Evolutionary conservation across 2,113 vertebrate species (phyloP).

Genomic region (Hymenochirus boettgeri): DNA sequence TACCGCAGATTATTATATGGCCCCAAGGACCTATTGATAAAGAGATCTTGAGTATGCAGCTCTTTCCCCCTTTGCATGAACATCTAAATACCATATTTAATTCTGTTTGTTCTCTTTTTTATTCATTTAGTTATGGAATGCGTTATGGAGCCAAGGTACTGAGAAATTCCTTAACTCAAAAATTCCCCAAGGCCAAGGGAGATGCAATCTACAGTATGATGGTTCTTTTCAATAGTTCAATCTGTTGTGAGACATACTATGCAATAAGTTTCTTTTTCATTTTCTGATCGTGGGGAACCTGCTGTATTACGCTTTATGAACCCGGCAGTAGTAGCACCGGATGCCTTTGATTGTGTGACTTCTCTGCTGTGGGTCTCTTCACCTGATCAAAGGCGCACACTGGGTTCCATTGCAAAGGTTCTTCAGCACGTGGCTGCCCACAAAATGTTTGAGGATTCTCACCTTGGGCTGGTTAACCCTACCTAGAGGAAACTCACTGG

Average conservation of each 20-base stretch:
- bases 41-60: too few relatives aligned
- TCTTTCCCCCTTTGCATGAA: too few relatives aligned
- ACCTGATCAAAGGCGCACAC: slow-evolving; percentile 69
- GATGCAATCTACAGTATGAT: slow-evolving; percentile 72
- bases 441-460: slow-evolving; percentile 68
- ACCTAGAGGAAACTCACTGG: slow-evolving; percentile 62
- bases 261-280: too few relatives aligned
- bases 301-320: slow-evolving; percentile 97
- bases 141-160: slow-evolving; percentile 87
- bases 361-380: slow-evolving; percentile 61
- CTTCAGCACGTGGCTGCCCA: slow-evolving; percentile 77
- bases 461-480: slow-evolving; percentile 69
- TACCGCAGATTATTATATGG: too few relatives aligned
- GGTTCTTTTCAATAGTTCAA: not conserved
- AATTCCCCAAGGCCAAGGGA: slow-evolving; percentile 70
- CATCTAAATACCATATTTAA: too few relatives aligned
- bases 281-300: slow-evolving; percentile 79
- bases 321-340: slow-evolving; percentile 86
- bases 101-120: too few relatives aligned
- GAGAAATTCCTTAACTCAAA: slow-evolving; percentile 67
- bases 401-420: slow-evolving; percentile 79
- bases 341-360: slow-evolving; percentile 79
- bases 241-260: not conserved
- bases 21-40: too few relatives aligned
- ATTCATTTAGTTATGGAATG: slow-evolving; percentile 83